Conservation (phyloP, 2,888 invertebrate genomes). For the Operophtera brumata region DNA sequence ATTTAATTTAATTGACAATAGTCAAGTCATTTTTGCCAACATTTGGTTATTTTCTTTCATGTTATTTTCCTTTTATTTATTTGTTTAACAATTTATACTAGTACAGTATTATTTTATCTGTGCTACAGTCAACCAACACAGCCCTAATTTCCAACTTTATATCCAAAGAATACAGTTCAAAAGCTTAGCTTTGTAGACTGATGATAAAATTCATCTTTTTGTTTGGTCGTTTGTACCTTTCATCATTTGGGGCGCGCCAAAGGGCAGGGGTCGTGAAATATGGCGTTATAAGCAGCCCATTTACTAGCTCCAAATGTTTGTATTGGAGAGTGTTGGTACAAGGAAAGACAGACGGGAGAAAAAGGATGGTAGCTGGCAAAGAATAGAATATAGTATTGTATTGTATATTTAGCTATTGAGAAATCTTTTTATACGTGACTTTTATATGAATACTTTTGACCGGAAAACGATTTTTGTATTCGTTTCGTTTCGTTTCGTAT, state of each 20-base stretch:
- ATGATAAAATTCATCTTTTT: slow-evolving; percentile 31
- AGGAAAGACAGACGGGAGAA: not conserved
- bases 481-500: too few species aligned
- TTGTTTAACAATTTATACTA: too few species aligned
- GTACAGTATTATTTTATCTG: too few species aligned
- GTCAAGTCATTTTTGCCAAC: too few species aligned
- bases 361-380: not conserved
- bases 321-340: slow-evolving; percentile 1
- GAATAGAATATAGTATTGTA: too few species aligned
- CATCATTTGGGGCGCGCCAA: slow-evolving; percentile 30
- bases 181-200: slow-evolving; percentile 1
- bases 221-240: slow-evolving; percentile 33
- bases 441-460: too few species aligned
- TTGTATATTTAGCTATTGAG: too few species aligned
- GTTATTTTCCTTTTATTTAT: too few species aligned
- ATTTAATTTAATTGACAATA: too few species aligned
- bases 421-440: too few species aligned
- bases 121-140: not conserved
- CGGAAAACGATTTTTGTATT: too few species aligned
- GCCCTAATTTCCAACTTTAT: not conserved
- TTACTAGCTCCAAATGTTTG: slow-evolving; percentile 17
- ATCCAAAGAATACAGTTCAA: slow-evolving; percentile 9
- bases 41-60: too few species aligned
- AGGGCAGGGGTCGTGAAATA: slow-evolving; percentile 43
- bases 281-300: slow-evolving; percentile 14